A percentile compares a stretch with the other conserved stretches of the same genome.
These are phyloP conservation scores for Cecidostiba fungosa DNA, from an alignment of 2,888 invertebrate species.

Conservation along the genomic window DNA sequence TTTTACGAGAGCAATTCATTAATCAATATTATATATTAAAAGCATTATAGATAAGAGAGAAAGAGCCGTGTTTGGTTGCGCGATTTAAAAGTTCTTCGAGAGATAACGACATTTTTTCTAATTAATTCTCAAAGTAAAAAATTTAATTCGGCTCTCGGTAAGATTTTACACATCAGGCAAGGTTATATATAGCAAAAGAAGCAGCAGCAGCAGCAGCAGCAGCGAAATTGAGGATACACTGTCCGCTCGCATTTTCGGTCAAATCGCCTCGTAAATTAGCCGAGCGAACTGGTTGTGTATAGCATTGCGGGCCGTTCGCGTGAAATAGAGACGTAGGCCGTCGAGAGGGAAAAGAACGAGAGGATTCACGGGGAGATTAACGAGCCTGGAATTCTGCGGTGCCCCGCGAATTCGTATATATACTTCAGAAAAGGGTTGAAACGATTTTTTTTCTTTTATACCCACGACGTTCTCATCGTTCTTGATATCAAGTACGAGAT, in stretches of 20 bases:
- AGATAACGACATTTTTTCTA: neutral
- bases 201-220: slow-evolving; percentile 4
- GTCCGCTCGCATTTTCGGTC: slow-evolving; percentile 60
- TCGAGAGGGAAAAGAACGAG: slow-evolving; percentile 20
- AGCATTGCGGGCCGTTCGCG: slow-evolving; percentile 49
- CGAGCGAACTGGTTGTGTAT: slow-evolving; percentile 47
- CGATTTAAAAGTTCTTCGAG: slow-evolving; percentile 32
- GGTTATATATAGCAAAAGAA: neutral
- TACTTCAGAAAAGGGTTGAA: slow-evolving; percentile 50
- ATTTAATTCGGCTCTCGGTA: too few relatives aligned
- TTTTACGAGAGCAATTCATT: slow-evolving; percentile 60
- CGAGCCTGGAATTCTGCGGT: slow-evolving; percentile 58
- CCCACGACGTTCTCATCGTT: neutral
- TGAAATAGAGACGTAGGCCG: slow-evolving; percentile 65
- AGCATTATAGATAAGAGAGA: slow-evolving; percentile 44
- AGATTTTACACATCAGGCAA: neutral
- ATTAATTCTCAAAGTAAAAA: neutral
- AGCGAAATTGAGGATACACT: slow-evolving; percentile 42
- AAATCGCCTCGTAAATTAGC: slow-evolving; percentile 63
- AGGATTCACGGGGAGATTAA: slow-evolving; percentile 63
- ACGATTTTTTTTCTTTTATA: slow-evolving; percentile 50
- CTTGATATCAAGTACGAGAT: neutral
- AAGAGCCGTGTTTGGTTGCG: slow-evolving; percentile 36
- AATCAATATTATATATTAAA: slow-evolving; percentile 54
- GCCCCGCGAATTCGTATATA: neutral